These are phyloP conservation scores for Lasioglossum oenotherae DNA, from an alignment of 2,888 invertebrate genomes.

Conservation along the genomic window DNA sequence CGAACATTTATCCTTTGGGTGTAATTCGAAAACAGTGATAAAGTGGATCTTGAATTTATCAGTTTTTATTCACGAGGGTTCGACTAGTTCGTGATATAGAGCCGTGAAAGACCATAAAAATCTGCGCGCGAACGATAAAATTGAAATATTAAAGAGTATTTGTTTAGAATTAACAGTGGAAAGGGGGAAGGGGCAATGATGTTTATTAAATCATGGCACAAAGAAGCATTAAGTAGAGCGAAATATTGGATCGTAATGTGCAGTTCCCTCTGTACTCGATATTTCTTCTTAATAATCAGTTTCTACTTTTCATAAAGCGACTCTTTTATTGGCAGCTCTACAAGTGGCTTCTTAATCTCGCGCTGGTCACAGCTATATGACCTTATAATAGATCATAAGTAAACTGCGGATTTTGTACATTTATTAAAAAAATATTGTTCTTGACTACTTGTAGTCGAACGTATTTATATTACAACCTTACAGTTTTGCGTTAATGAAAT, in stretches of 20 bases:
- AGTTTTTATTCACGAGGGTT: not conserved
- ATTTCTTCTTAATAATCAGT: not conserved
- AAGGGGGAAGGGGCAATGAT: not conserved
- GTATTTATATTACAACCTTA: too few relatives aligned
- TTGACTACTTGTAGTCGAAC: too few relatives aligned
- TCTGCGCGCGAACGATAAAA: not conserved
- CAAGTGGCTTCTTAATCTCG: not conserved
- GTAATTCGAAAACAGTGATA: not conserved
- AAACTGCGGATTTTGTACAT: not conserved
- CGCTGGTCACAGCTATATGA: not conserved
- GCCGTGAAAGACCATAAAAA: not conserved
- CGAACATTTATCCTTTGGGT: not conserved
- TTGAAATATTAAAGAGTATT: not conserved
- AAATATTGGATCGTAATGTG: not conserved
- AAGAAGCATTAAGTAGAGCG: not conserved
- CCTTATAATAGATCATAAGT: not conserved
- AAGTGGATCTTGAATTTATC: not conserved
- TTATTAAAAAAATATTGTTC: too few relatives aligned
- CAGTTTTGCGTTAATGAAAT: too few relatives aligned
- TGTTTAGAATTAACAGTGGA: not conserved
- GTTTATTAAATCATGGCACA: not conserved
- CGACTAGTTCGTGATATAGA: conserved; percentile 1
- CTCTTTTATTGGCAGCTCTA: not conserved
- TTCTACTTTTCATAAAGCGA: not conserved
- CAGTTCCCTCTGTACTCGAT: not conserved